These are phyloP conservation scores for Porites divaricata DNA, from an alignment of 92 coral and sea anemone species.

Conservation along the genomic window DNA sequence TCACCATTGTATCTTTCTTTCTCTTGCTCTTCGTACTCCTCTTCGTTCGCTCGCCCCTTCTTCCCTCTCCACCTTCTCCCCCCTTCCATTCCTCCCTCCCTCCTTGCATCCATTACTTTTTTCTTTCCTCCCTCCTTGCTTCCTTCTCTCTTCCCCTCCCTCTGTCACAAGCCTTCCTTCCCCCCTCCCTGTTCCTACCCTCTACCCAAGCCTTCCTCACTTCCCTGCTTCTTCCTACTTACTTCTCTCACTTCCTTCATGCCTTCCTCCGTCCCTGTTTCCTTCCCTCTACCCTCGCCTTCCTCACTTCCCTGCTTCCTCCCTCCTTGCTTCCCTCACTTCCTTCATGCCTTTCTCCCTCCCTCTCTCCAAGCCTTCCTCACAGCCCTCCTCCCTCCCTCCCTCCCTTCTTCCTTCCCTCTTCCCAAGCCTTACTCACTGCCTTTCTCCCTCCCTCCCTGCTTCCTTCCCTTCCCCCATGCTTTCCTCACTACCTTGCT, in stretches of 20 bases:
- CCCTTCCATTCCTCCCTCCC: not conserved
- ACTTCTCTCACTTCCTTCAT: not conserved
- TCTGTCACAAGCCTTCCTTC: too few species aligned
- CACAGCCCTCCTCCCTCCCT: not conserved
- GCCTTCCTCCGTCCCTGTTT: not conserved
- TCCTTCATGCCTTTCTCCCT: not conserved
- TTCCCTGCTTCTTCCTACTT: not conserved
- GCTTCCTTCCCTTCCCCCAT: not conserved
- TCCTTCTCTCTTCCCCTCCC: too few species aligned
- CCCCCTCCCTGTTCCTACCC: not conserved
- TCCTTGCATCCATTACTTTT: not conserved
- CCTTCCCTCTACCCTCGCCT: not conserved
- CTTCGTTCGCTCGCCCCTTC: too few species aligned
- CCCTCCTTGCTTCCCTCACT: not conserved
- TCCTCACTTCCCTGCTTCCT: not conserved
- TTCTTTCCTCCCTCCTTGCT: not conserved
- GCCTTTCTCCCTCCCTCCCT: not conserved
- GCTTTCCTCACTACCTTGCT: not conserved
- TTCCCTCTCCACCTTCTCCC: not conserved
- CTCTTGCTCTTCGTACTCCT: too few species aligned
- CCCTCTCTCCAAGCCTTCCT: not conserved
- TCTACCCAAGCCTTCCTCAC: not conserved
- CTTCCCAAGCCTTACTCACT: not conserved
- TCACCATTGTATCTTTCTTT: too few species aligned
- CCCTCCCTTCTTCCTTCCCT: slow-evolving; percentile 1